phyloP scores from a whole-genome alignment of 2,113 vertebrate genomes.

The Alligator sinensis region DNA sequence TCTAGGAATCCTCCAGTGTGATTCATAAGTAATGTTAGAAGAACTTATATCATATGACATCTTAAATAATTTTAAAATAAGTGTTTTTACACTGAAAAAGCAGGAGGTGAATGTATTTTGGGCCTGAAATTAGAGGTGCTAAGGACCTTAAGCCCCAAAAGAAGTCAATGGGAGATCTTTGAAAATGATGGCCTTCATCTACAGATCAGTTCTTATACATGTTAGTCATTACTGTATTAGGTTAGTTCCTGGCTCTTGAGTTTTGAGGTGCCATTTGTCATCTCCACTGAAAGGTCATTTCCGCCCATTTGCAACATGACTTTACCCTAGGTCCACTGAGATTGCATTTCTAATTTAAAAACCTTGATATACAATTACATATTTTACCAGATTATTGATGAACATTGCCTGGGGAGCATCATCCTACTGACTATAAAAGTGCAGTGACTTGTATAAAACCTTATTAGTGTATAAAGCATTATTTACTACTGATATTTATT shows the following conservation, averaged over 20 bases:
- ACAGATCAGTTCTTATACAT: neutral
- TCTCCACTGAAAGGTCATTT: slow-evolving; percentile 61
- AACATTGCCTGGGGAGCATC: neutral
- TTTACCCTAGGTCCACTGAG: slow-evolving; percentile 29
- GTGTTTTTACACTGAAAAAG: neutral
- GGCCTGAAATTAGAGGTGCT: neutral
- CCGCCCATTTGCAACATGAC: slow-evolving; percentile 10
- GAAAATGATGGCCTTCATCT: neutral
- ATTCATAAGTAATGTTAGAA: neutral
- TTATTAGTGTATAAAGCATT: slow-evolving; percentile 13
- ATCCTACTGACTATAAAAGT: neutral
- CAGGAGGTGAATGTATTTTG: neutral
- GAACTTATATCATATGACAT: neutral
- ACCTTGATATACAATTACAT: slow-evolving; percentile 61
- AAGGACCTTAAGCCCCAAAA: neutral
- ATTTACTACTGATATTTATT: slow-evolving; percentile 37
- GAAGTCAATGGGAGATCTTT: neutral
- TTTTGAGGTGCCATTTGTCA: slow-evolving; percentile 65
- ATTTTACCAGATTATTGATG: slow-evolving; percentile 60
- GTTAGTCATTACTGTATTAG: slow-evolving; percentile 43
- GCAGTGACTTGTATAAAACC: neutral
- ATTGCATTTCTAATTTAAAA: slow-evolving; percentile 62
- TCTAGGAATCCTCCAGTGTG: neutral
- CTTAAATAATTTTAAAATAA: neutral
- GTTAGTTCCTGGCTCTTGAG: slow-evolving; percentile 39